phyloP scores from a whole-genome alignment of 2,797 vertebrate species.

The Propithecus deckenii region DNA sequence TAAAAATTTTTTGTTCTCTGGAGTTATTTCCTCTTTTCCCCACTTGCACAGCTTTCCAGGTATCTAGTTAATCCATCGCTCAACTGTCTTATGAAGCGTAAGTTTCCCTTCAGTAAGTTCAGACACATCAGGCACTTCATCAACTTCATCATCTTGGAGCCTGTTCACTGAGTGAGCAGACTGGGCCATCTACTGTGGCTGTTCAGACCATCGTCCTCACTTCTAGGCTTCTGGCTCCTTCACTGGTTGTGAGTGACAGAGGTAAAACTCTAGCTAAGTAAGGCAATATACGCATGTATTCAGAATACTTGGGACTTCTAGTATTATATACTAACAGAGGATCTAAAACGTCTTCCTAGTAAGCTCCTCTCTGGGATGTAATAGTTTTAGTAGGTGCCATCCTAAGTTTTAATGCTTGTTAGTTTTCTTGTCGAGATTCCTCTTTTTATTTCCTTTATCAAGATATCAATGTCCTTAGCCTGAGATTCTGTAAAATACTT shows the following conservation, averaged over 20 bases:
- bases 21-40: neutral
- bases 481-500: neutral
- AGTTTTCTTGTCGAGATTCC: neutral
- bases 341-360: neutral
- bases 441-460: neutral
- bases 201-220: neutral
- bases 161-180: neutral
- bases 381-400: neutral
- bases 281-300: neutral
- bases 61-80: neutral
- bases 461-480: slow-evolving; percentile 28
- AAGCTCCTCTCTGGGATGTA: neutral
- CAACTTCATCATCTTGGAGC: neutral
- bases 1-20: neutral
- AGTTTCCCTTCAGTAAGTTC: neutral
- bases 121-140: neutral
- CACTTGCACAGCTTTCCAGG: neutral
- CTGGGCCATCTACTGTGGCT: neutral
- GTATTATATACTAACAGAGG: neutral
- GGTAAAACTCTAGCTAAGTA: neutral
- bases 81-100: neutral
- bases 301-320: neutral
- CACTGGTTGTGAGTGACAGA: neutral
- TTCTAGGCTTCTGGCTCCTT: neutral
- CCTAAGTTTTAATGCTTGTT: neutral